Evolutionary conservation across 2,888 invertebrate species (phyloP).

Genomic region (Mystacides longicornis): DNA sequence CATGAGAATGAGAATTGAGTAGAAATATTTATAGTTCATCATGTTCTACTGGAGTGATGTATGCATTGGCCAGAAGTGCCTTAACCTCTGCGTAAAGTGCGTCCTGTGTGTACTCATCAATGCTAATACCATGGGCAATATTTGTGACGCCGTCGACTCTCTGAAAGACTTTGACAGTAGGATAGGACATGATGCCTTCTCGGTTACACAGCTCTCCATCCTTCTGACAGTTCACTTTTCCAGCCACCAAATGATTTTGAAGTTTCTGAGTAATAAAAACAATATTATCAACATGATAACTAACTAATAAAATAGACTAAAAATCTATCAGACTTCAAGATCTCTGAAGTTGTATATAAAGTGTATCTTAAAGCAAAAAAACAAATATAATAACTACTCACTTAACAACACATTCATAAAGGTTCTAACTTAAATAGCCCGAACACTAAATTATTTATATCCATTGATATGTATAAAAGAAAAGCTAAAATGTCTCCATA

Average conservation of each 20-base stretch:
- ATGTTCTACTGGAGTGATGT: conserved; percentile 23
- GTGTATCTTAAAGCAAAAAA: too few relatives aligned
- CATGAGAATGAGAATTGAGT: too few relatives aligned
- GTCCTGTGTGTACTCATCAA: conserved; percentile 18
- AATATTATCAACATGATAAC: too few relatives aligned
- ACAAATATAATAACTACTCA: too few relatives aligned
- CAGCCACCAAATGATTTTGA: conserved; percentile 37
- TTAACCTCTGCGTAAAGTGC: conserved; percentile 20
- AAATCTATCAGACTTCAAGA: too few relatives aligned
- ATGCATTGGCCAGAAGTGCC: conserved; percentile 17
- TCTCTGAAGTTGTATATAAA: too few relatives aligned
- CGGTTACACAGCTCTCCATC: conserved; percentile 41
- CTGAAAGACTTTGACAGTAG: conserved; percentile 35
- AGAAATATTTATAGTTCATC: conserved; percentile 24
- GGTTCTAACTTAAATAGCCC: too few relatives aligned
- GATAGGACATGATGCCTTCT: conserved; percentile 40
- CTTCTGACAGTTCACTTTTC: conserved; percentile 41
- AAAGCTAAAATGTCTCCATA: too few relatives aligned
- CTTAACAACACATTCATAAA: too few relatives aligned
- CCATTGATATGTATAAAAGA: too few relatives aligned
- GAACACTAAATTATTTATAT: too few relatives aligned
- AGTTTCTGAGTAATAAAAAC: conserved; percentile 35
- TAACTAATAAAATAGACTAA: too few relatives aligned
- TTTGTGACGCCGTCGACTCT: conserved; percentile 21
- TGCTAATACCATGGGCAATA: conserved; percentile 28